Evolutionary conservation across 2,888 invertebrate species (phyloP), one percentile per base, ranked within the genome.

Genomic region (Octodonta nipae): DNA sequence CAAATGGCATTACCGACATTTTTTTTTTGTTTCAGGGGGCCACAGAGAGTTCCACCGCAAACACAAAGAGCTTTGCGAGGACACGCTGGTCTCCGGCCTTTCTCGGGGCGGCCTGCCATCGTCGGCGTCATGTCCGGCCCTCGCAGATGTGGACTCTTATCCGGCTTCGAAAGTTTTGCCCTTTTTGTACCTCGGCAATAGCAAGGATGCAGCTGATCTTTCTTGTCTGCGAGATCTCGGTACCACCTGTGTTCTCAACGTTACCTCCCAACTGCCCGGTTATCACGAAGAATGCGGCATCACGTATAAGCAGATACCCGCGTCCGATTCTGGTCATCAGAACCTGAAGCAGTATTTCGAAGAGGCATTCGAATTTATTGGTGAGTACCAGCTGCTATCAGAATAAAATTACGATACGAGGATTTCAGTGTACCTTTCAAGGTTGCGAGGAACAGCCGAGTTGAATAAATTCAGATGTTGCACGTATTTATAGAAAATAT

Each of bases 321-420:
- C 85, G 45, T 72, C 77, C 39, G 86, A 86, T 67, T 82, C 79
- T 42, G 78, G 79, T 30, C 79, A 81, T 54, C 85, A 86, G 60
- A 86, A 86, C 66, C 75, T 86, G 38, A 80, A 80, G 53, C 85
- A 85, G 67, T 85, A 84, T 69, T 86, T 86, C 66, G 80, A 83
- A 56, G 82, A 85, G 60, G 82, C 86, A 49, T 82, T 78, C 60
- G 75, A 79, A 54, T 86, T 85, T 61, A 86, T 86, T 52, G 85
- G 85, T 85, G 63, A 75, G 50, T 46, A 22, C 22, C 4, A 11
- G n/a, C n/a, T n/a, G n/a, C n/a, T n/a, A n/a, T n/a, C n/a, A n/a
- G n/a, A n/a, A n/a, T n/a, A n/a, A n/a, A n/a, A n/a, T n/a, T n/a
- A n/a, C n/a, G n/a, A n/a, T n/a, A n/a, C n/a, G n/a, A n/a, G n/a